Base-by-base conservation (phyloP, 2,113 vertebrate genomes). In the Toxotes jaculatrix region DNA sequence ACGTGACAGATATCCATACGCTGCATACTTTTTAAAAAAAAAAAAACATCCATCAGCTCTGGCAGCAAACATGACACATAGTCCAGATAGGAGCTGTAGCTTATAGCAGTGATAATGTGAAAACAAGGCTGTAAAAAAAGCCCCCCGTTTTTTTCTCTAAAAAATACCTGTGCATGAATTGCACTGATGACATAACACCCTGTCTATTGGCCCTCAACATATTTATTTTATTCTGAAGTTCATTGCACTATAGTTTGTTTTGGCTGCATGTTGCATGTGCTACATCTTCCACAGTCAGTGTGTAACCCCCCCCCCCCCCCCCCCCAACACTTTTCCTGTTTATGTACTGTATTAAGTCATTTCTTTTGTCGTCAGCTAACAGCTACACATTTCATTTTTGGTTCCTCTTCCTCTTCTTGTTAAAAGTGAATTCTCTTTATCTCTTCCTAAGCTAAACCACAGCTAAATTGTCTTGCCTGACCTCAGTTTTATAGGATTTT, bases 391-490 rank as follows among this genome's bases (percentile, higher is more conserved):
- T 79, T 19, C 10, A 23, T 43, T 55, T 36, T 31, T 63, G 32
- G 5, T 38, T 73, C 7, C 65, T 0, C 32, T 49, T 70, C 42
- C 47, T 21, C 14, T 79, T 69, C 27, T 68, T 78, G 77, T n/a
- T 76, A 42, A 79, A 57, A 70, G 40, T 27, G 38, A 64, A 31
- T 53, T 4, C 7, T 71, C 63, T 71, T 84, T 74, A 70, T 84
- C 34, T 70, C 67, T 19, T 71, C 47, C 36, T 57, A 13, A 77
- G 67, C 49, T 66, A 80, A 82, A 88, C 36, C 82, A 47, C 1
- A 7, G 75, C 23, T 80, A 68, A 82, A 88, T 56, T 74, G n/a
- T 80, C 55, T 47, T n/a, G 56, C 49, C 72, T 61, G 72, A 88
- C 78, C 64, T 74, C 19, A 12, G 51, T 77, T 72, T 71, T 80